Evolutionary conservation across 2,888 invertebrate genomes (phyloP), one percentile per base, ranked within the genome.

Genomic region (Ceramica pisi): DNA sequence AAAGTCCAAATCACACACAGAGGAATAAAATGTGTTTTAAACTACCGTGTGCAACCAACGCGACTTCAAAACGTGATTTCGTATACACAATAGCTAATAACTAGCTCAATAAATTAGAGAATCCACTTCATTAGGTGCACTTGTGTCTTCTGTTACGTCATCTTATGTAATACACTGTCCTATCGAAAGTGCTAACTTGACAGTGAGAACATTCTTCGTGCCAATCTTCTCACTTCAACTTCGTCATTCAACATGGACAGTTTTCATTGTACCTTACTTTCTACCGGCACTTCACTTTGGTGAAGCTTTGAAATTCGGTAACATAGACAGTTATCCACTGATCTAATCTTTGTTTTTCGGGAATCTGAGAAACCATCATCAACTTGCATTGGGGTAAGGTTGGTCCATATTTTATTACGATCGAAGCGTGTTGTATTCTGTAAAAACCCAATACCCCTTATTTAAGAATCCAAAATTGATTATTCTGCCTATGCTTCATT

Each of bases 121-220:
- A 67, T 62, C 64, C 67, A 70, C 68, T 80, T 85, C 84, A 86
- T 88, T 86, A 86, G 77, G 72, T 75, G 70, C 75, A 80, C 76
- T 84, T 86, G 81, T 81, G 70, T 60, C 50, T 31, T 51, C 59
- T n/a, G 63, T 86, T 86, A 79, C 70, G 76, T 69, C 71, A 79
- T 16, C 48, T 67, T 72, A 69, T 60, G 63, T 60, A 71, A 71
- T 16, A 46, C 48, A 56, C 48, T 48, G 65, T 70, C 55, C 31
- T 55, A 71, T 74, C 21, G 63, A 69, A 80, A 81, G 68, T 77
- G 48, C 23, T 51, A 68, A 72, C 64, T 38, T 71, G 61, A 51
- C 41, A 53, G 55, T 38, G 26, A 62, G 50, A 65, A 71, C 46
- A 41, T 56, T 75, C 55, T 65, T 71, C 56, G 26, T 35, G 35